Conservation (phyloP, 2,113 vertebrate genomes). For the Panthera leo region DNA sequence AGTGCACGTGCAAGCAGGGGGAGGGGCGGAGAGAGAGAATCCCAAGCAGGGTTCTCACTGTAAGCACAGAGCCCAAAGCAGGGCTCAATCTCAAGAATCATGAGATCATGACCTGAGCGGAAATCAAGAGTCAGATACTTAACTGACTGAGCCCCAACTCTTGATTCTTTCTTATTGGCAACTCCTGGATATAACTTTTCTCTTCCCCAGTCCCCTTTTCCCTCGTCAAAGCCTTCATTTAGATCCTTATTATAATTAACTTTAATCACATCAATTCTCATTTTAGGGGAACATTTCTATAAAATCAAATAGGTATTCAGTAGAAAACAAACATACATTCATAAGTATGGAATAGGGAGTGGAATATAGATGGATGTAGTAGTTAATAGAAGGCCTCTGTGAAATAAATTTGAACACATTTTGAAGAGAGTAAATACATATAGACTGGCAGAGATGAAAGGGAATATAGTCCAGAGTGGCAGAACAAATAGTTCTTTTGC, state of each 20-base stretch:
- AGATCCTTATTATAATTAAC: slow-evolving; percentile 14
- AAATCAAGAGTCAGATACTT: background rate
- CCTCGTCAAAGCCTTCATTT: background rate
- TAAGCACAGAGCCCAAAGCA: too few relatives aligned
- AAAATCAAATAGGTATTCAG: background rate
- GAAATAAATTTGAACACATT: slow-evolving; percentile 6
- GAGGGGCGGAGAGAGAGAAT: background rate
- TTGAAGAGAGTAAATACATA: background rate
- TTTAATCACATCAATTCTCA: slow-evolving; percentile 20
- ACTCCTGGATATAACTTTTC: background rate
- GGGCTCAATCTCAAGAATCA: too few relatives aligned
- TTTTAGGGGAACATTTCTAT: slow-evolving; percentile 29
- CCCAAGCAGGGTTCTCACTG: background rate
- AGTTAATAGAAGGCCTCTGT: background rate
- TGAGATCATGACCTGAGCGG: background rate
- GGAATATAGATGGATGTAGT: background rate
- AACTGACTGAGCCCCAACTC: background rate
- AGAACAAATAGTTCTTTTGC: slow-evolving; percentile 18
- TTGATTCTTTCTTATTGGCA: slow-evolving; percentile 1
- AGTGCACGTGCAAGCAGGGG: background rate
- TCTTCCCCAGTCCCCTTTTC: background rate
- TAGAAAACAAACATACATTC: slow-evolving; percentile 13
- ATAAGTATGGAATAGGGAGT: background rate
- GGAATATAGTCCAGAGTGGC: background rate
- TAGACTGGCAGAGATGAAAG: background rate